Evolutionary conservation across 2,113 vertebrate species (phyloP), one percentile per base, ranked within the genome.

Genomic region (Larimichthys polyactis): DNA sequence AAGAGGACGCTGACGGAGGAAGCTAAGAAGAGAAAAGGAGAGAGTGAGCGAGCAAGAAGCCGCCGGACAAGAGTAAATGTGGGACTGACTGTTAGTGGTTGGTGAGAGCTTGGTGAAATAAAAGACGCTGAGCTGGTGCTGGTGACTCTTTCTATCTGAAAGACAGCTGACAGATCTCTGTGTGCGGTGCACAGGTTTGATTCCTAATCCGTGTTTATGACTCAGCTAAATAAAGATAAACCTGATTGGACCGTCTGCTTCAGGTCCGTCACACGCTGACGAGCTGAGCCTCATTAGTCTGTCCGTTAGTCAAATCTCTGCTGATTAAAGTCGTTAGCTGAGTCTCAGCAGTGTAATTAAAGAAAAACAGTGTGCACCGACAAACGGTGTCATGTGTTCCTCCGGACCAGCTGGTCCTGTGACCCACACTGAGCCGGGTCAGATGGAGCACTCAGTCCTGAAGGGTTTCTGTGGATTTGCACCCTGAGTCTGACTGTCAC

Each of bases 341-440:
- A 89, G 85, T 85, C 93, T 89, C 94, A 90, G 96, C 93, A 91
- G 94, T 95, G 92, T 95, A 96, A 97, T 96, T 95, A 96, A 96
- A 96, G 95, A 94, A 95, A 94, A 97, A 96, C 96, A 96, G 95
- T 93, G 87, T 75, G 93, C 95, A 1, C 12, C 5, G 5, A 32
- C 65, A 95, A 96, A 95, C 90, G 94, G 94, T 86, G 93, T 96
- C 95, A 93, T 95, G 94, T 95, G 95, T 92, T 96, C 92, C 9
- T 90, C 93, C 91, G 87, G 96, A 94, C 93, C 94, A 89, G 67
- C 75, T 85, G 89, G 43, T 44, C 14, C 62, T 3, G 36, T 22
- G 62, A 22, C 43, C 60, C 60, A 6, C 29, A 60, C 19, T 52
- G 46, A 48, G 46, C 43, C 43, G 32, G 32, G 32, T 32, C 32